Conservation (phyloP, 2,113 vertebrate genomes). For the Cynoglossus semilaevis region DNA sequence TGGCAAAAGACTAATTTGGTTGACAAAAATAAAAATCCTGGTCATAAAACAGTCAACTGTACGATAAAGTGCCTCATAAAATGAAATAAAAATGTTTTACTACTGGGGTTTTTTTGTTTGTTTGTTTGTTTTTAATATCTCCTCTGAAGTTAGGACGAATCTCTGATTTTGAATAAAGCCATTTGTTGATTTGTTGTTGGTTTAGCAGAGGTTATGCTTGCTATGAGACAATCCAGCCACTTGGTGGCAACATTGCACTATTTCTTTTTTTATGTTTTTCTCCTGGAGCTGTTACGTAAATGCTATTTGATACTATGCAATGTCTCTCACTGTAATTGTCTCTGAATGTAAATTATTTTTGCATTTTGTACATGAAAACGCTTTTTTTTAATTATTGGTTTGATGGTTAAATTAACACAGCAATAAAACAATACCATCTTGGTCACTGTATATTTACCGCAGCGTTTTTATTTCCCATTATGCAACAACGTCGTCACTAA, state of each 20-base stretch:
- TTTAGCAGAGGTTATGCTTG: slow-evolving; percentile 4
- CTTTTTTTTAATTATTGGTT: slow-evolving; percentile 8
- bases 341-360: slow-evolving; percentile 40
- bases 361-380: slow-evolving; percentile 3
- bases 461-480: too few relatives aligned
- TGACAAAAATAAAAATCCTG: too few relatives aligned
- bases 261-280: slow-evolving; percentile 18
- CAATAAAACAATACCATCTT: too few relatives aligned
- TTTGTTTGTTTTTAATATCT: neutral
- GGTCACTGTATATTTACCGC: too few relatives aligned
- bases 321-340: slow-evolving; percentile 14
- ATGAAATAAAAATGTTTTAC: too few relatives aligned
- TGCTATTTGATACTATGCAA: slow-evolving; percentile 18
- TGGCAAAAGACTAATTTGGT: too few relatives aligned
- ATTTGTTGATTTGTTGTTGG: slow-evolving; percentile 5
- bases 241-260: slow-evolving; percentile 62
- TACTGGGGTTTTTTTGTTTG: too few relatives aligned
- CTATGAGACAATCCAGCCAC: slow-evolving; percentile 48
- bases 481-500: too few relatives aligned
- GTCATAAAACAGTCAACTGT: too few relatives aligned
- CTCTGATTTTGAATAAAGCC: neutral
- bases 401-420: neutral
- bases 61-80: too few relatives aligned
- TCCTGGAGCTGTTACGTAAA: slow-evolving; percentile 36
- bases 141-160: neutral